These are phyloP conservation scores for Calvadosia cruxmelitensis DNA, from an alignment of 30 jellyfish, hydroid and myxozoan species.

Conservation along the genomic window DNA sequence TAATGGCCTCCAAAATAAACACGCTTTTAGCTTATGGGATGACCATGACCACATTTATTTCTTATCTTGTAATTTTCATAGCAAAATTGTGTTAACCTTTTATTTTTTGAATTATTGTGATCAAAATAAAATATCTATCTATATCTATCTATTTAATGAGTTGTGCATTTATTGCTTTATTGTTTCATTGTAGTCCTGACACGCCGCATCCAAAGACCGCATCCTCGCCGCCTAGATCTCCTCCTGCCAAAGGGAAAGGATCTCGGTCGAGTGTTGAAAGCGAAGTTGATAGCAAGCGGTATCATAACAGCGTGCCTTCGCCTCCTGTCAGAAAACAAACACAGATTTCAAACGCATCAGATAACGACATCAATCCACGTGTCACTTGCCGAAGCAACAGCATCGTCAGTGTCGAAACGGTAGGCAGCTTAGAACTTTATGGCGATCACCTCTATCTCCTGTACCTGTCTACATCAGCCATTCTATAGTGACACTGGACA, in stretches of 20 bases:
- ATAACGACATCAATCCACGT: neutral
- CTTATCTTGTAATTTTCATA: no score
- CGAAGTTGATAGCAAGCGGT: neutral
- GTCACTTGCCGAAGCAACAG: slow-evolving; percentile 58
- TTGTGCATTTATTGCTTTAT: no score
- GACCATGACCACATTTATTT: no score
- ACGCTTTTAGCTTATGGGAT: no score
- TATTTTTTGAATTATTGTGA: no score
- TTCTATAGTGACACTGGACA: no score
- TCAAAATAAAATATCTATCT: no score
- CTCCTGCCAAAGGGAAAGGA: neutral
- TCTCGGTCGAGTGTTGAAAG: neutral
- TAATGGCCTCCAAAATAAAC: no score
- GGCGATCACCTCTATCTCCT: no score
- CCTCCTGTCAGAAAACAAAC: neutral
- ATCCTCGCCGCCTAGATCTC: neutral
- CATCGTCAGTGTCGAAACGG: slow-evolving; percentile 77
- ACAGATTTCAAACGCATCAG: neutral
- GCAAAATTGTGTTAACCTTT: no score
- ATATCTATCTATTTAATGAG: no score
- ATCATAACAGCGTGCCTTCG: neutral
- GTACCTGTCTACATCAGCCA: no score
- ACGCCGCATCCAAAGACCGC: neutral
- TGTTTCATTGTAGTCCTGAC: neutral
- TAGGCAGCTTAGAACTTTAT: slow-evolving; percentile 34